Evolutionary conservation across 2,888 invertebrate species (phyloP).

Genomic region (Germaria angustata): DNA sequence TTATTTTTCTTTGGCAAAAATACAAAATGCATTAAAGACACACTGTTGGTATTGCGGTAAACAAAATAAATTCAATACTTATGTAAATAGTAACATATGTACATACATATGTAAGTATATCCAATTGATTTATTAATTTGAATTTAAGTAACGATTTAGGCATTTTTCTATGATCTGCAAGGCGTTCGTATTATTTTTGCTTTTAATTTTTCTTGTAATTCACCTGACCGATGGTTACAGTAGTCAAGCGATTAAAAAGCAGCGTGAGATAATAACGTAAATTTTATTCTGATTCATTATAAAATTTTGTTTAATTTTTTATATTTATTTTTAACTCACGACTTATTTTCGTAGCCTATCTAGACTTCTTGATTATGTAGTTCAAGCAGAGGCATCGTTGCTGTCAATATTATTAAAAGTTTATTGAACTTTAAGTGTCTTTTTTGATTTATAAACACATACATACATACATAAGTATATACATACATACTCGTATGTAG

Average conservation of each 20-base stretch:
- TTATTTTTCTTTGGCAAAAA: too few species aligned
- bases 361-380: not conserved
- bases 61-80: too few species aligned
- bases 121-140: not conserved
- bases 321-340: not conserved
- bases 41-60: too few species aligned
- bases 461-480: too few species aligned
- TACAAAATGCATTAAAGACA: too few species aligned
- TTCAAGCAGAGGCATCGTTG: not conserved
- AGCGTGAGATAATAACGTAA: not conserved
- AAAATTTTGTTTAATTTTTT: not conserved
- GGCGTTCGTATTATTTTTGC: not conserved
- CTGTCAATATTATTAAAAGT: not conserved
- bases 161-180: not conserved
- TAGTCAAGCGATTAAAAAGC: not conserved
- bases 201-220: not conserved
- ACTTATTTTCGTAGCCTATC: slow-evolving; percentile 2
- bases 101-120: too few species aligned
- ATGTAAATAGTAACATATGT: too few species aligned
- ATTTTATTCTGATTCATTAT: not conserved
- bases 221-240: slow-evolving; percentile 13
- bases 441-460: not conserved
- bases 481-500: too few species aligned
- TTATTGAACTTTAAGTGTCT: slow-evolving; percentile 19
- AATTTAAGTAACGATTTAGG: not conserved